Conservation (phyloP, 2,113 vertebrate species). For the Oenanthe oenanthe region DNA sequence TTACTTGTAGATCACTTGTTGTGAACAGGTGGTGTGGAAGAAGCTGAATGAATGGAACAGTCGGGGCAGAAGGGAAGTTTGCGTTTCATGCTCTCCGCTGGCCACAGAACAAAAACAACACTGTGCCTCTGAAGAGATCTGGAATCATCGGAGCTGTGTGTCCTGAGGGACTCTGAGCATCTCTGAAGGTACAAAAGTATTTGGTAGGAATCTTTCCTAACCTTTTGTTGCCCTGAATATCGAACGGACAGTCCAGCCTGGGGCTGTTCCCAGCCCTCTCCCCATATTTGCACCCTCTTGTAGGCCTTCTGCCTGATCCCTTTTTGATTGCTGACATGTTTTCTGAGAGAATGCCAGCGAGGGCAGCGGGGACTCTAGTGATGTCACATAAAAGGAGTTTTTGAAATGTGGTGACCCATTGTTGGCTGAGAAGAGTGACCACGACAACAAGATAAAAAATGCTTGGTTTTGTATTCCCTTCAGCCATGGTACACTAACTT, state of each 20-base stretch:
- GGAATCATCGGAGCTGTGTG: neutral
- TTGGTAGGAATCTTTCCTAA: neutral
- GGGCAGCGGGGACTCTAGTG: neutral
- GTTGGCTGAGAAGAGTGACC: neutral
- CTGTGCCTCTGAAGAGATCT: neutral
- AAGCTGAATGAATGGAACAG: constrained; percentile 22
- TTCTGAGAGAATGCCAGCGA: neutral
- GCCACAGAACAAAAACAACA: neutral
- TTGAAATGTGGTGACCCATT: neutral
- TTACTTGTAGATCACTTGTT: neutral
- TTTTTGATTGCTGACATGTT: neutral
- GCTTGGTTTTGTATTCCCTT: neutral
- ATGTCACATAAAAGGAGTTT: neutral
- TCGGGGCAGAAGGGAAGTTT: neutral
- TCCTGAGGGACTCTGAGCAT: neutral
- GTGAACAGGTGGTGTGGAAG: neutral
- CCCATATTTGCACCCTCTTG: neutral
- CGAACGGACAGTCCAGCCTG: neutral
- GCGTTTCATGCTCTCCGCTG: neutral
- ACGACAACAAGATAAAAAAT: neutral
- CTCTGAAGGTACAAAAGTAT: constrained; percentile 1
- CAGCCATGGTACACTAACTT: neutral
- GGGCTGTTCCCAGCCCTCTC: neutral
- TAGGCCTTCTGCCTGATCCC: neutral
- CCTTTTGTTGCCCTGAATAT: fast-evolving